Conservation (phyloP, 2,888 invertebrate species). For the Abscondita cerata region DNA sequence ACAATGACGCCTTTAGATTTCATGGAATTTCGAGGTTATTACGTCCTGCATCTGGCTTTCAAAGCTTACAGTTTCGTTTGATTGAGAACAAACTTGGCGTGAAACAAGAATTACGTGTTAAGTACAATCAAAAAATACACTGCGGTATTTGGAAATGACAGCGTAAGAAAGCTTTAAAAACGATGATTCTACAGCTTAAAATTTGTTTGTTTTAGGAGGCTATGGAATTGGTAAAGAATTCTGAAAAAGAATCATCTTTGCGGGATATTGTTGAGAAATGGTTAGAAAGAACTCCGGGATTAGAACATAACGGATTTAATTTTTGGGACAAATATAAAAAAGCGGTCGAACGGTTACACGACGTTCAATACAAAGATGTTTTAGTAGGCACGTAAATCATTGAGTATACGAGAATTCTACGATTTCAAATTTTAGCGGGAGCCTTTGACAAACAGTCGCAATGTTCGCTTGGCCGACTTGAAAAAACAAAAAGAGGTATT, state of each 20-base stretch:
- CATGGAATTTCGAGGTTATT: constrained; percentile 96
- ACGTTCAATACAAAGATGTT: constrained; percentile 70
- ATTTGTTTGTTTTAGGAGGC: constrained; percentile 53
- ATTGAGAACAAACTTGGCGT: constrained; percentile 92
- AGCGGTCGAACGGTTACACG: constrained; percentile 75
- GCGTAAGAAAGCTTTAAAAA: constrained; percentile 45
- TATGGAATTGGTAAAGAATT: constrained; percentile 65
- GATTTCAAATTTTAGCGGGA: constrained; percentile 47
- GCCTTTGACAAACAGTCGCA: constrained; percentile 55
- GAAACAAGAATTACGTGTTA: constrained; percentile 84
- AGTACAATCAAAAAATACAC: constrained; percentile 94
- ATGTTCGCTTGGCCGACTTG: constrained; percentile 74
- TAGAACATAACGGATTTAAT: constrained; percentile 83
- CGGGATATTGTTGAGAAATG: constrained; percentile 87
- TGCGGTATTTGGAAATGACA: constrained; percentile 81
- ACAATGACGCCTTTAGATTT: constrained; percentile 99
- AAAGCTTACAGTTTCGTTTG: constrained; percentile 94
- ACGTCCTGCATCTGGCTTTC: constrained; percentile 96
- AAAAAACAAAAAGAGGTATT: constrained; percentile 85
- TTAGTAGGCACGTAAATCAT: too few relatives aligned
- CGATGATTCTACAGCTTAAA: not conserved
- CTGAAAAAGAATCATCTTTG: constrained; percentile 86
- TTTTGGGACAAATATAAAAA: constrained; percentile 94
- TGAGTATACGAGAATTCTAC: too few relatives aligned
- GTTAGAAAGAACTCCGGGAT: constrained; percentile 94